Percentiles rank a stretch among this genome's conserved stretches.
These are phyloP conservation scores for Ephialtes manifestator DNA, from an alignment of 2,888 invertebrate genomes.

Conservation along the genomic window DNA sequence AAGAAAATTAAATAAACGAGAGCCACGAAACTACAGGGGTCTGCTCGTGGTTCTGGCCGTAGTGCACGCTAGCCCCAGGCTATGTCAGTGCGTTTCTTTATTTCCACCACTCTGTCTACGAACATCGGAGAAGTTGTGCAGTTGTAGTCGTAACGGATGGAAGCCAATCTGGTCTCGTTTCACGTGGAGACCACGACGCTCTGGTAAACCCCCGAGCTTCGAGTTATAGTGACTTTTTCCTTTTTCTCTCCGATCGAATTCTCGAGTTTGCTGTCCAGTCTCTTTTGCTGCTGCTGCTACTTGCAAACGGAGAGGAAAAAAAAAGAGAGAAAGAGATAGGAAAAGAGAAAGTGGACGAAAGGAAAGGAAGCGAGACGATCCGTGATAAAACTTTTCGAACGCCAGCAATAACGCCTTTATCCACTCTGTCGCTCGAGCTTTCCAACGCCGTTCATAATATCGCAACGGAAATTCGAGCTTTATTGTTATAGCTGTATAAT, in stretches of 20 bases:
- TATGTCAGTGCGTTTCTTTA: constrained; percentile 55
- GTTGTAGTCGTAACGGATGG: constrained; percentile 47
- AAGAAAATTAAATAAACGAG: constrained; percentile 71
- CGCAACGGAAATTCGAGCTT: constrained; percentile 42
- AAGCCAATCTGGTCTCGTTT: constrained; percentile 64
- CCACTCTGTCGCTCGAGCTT: constrained; percentile 44
- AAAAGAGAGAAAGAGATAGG: constrained; percentile 13
- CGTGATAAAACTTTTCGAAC: constrained; percentile 65
- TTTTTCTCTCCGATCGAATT: constrained; percentile 66
- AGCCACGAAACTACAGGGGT: constrained; percentile 64
- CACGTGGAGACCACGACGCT: constrained; percentile 24
- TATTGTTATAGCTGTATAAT: constrained; percentile 30
- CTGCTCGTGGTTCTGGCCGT: constrained; percentile 12
- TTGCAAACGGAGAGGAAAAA: constrained; percentile 34
- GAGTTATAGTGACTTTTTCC: constrained; percentile 60
- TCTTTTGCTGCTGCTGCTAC: constrained; percentile 47
- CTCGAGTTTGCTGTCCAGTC: constrained; percentile 68
- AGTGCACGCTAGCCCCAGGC: constrained; percentile 49
- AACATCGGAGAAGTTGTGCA: constrained; percentile 36
- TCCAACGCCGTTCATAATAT: constrained; percentile 51
- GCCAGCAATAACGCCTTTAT: constrained; percentile 60
- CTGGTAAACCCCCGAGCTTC: constrained; percentile 33
- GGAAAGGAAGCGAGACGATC: constrained; percentile 48
- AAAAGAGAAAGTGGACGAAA: constrained; percentile 11
- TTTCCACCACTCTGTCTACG: constrained; percentile 24